Conservation (phyloP, 2,113 vertebrate species). For the Kryptolebias marmoratus region DNA sequence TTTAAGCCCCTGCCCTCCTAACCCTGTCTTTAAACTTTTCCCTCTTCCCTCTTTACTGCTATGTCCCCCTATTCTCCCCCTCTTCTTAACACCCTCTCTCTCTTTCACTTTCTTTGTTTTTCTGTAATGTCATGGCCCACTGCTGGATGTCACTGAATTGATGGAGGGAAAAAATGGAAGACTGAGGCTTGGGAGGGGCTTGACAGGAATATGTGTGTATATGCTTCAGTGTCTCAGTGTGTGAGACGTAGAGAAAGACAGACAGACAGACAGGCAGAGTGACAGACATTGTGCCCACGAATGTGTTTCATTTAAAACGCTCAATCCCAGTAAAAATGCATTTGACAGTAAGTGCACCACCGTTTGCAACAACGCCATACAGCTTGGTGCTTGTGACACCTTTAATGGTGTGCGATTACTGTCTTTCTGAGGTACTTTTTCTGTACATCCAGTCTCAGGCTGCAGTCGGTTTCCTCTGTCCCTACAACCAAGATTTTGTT, state of each 20-base stretch:
- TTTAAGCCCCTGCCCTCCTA: slow-evolving; percentile 49
- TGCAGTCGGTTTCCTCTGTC: slow-evolving; percentile 16
- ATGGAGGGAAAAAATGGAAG: slow-evolving; percentile 79
- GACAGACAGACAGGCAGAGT: slow-evolving; percentile 26
- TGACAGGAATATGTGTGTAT: slow-evolving; percentile 52
- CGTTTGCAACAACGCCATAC: slow-evolving; percentile 53
- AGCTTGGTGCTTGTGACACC: slow-evolving; percentile 53
- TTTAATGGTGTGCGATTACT: slow-evolving; percentile 68
- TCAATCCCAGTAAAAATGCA: slow-evolving; percentile 64
- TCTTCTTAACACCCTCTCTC: neutral
- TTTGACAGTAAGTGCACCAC: slow-evolving; percentile 61
- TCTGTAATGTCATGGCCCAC: slow-evolving; percentile 81
- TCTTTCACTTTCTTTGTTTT: slow-evolving; percentile 62
- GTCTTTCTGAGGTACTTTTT: slow-evolving; percentile 51
- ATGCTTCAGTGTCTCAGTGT: slow-evolving; percentile 40
- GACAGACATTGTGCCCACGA: slow-evolving; percentile 55
- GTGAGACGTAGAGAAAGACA: slow-evolving; percentile 26
- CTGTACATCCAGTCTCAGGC: slow-evolving; percentile 14
- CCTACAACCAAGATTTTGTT: slow-evolving; percentile 48
- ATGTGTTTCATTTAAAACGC: slow-evolving; percentile 68
- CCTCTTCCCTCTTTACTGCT: slow-evolving; percentile 46
- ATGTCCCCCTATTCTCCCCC: slow-evolving; percentile 23
- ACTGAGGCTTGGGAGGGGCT: slow-evolving; percentile 64
- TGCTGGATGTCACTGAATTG: slow-evolving; percentile 80
- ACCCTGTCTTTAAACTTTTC: slow-evolving; percentile 66